Evolutionary conservation across 2,797 vertebrate species (phyloP).

Genomic region (Chaetodon trifasciatus): DNA sequence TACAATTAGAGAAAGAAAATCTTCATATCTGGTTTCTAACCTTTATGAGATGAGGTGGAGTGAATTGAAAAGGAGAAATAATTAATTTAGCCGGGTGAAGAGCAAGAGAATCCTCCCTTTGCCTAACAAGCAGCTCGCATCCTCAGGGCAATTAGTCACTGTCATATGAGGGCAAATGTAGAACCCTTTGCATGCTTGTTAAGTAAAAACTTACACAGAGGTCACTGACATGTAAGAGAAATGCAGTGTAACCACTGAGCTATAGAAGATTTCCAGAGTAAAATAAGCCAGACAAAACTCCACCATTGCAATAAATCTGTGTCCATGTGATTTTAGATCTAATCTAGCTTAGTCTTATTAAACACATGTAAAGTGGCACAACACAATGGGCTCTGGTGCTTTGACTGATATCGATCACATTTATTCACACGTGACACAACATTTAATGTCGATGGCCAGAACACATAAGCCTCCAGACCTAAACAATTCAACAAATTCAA

Average conservation of each 20-base stretch:
- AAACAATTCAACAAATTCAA: background rate
- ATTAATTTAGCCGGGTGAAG: conserved; percentile 86
- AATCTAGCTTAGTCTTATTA: conserved; percentile 32
- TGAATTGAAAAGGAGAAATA: conserved; percentile 86
- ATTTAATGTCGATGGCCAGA: background rate
- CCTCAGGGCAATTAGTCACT: conserved; percentile 90
- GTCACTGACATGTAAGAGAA: conserved; percentile 87
- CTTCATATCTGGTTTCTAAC: conserved; percentile 77
- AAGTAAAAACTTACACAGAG: conserved; percentile 90
- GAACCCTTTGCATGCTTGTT: conserved; percentile 89
- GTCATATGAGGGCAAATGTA: conserved; percentile 90
- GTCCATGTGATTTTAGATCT: conserved; percentile 30
- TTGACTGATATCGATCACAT: background rate
- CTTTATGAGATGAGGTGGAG: conserved; percentile 80
- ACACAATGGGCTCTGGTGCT: conserved; percentile 1
- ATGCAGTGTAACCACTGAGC: conserved; percentile 81
- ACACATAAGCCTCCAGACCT: background rate
- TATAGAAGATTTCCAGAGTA: conserved; percentile 63
- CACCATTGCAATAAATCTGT: conserved; percentile 49
- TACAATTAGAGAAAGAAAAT: conserved; percentile 77
- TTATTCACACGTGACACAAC: background rate
- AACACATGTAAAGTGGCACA: conserved; percentile 25
- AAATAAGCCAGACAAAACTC: conserved; percentile 65
- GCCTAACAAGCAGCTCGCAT: conserved; percentile 89
- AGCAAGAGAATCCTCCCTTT: conserved; percentile 83